Conservation (phyloP, 2,797 vertebrate species). For the Scleropages formosus region DNA sequence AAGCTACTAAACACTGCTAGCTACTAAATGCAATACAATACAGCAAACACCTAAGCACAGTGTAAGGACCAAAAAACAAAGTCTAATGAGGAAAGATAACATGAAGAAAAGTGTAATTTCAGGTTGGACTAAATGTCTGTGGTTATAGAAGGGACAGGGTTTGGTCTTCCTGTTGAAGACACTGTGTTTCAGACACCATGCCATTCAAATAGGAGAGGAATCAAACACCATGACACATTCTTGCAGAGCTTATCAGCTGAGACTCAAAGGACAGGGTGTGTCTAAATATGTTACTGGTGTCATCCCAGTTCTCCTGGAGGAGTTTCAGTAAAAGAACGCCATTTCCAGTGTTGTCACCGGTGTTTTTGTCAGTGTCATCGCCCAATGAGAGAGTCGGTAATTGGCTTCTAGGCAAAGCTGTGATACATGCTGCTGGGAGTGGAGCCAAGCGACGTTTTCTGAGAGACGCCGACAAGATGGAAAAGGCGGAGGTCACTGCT, state of each 20-base stretch:
- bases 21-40: neutral
- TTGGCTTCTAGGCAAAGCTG: neutral
- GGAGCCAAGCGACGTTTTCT: neutral
- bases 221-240: neutral
- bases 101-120: too few species aligned
- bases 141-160: too few species aligned
- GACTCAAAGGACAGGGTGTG: constrained; percentile 6
- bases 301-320: constrained; percentile 11
- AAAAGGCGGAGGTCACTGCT: constrained; percentile 3
- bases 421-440: constrained; percentile 3
- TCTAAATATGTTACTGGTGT: constrained; percentile 41
- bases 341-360: neutral
- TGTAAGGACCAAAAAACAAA: neutral
- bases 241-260: neutral
- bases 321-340: constrained; percentile 25
- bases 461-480: neutral
- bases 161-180: too few species aligned
- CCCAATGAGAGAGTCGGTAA: neutral
- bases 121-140: too few species aligned
- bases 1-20: too few species aligned
- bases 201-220: constrained; percentile 40
- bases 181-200: too few species aligned
- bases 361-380: neutral
- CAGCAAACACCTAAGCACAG: neutral
- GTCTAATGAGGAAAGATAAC: too few species aligned